Percentiles rank a stretch among this genome's conserved stretches.
Evolutionary conservation across 2,797 vertebrate genomes (phyloP).

Genomic region (Eidolon dupreanum): DNA sequence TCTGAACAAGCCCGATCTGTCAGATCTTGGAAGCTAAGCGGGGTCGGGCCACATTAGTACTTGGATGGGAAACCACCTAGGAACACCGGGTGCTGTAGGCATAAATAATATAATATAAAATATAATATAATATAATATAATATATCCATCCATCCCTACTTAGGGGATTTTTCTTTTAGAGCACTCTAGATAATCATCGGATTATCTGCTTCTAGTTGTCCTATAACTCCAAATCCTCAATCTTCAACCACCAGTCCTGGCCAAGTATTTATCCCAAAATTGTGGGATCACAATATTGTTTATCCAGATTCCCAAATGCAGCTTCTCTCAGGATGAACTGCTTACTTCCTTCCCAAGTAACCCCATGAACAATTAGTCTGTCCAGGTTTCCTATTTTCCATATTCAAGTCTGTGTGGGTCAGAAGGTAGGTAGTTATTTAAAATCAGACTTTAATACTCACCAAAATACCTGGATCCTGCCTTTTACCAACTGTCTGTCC

Average conservation of each 20-base stretch:
- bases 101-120: no score
- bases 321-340: not conserved
- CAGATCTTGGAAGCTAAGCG: no score
- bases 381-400: not conserved
- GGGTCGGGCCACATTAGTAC: no score
- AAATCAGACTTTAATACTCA: not conserved
- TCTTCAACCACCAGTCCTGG: not conserved
- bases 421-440: not conserved
- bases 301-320: not conserved
- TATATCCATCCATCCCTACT: not conserved
- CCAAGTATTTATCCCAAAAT: not conserved
- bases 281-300: not conserved
- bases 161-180: not conserved
- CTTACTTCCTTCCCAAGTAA: not conserved
- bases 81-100: no score
- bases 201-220: not conserved
- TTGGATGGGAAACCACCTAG: no score
- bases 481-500: not conserved
- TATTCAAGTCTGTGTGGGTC: not conserved
- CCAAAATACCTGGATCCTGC: not conserved
- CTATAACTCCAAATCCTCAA: not conserved
- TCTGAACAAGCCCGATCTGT: not conserved
- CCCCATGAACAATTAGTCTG: not conserved
- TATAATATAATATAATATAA: no score
- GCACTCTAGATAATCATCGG: not conserved